Base-by-base conservation (phyloP, 2,888 invertebrate genomes). In the Epirrhoe tristata region DNA sequence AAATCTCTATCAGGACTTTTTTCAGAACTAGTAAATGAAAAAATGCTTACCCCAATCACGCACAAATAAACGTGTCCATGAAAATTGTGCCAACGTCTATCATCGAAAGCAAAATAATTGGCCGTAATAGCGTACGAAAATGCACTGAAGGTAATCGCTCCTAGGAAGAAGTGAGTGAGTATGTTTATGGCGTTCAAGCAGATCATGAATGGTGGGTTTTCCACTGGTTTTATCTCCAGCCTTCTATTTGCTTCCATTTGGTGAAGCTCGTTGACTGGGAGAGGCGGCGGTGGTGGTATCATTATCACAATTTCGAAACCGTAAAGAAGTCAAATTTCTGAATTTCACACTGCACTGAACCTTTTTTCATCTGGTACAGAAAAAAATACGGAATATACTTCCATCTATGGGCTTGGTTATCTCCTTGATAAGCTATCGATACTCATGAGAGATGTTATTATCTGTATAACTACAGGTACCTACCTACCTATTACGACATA, bases 1-100 rank as follows among this genome's bases (percentile, higher is more conserved):
- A 36, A 36, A 36, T 0, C 36, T 10, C 36, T 36, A 36, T 36
- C 6, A 5, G 5, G 36, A 36, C 1, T 3, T 5, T 36, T 36
- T 36, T 36, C 10, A 24, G 24, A 24, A 2, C 24, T 24, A n/a
- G n/a, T n/a, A n/a, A n/a, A n/a, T 7, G 10, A 39, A 10, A 10
- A 10, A 3, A 39, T 3, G 85, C 89, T 88, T 74, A 89, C 89
- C 78, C 89, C 89, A 67, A 75, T 75, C 39, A 83, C 81, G 75
- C 86, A 82, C 54, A 89, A 76, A 67, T 82, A 86, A 24, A 89
- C 76, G 67, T 89, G 89, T 59, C 10, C 39, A 39, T 79, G 81
- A 5, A 66, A 58, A 0, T 77, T 39, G 10, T 10, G 39, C 39
- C 39, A 39, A 39, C 10, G 10, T 8, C 39, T 39, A 10, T 39